A percentile compares a stretch with the other conserved stretches of the same genome.
phyloP scores from a whole-genome alignment of 1,140 invertebrate species.

The Pteromalus puparum region DNA sequence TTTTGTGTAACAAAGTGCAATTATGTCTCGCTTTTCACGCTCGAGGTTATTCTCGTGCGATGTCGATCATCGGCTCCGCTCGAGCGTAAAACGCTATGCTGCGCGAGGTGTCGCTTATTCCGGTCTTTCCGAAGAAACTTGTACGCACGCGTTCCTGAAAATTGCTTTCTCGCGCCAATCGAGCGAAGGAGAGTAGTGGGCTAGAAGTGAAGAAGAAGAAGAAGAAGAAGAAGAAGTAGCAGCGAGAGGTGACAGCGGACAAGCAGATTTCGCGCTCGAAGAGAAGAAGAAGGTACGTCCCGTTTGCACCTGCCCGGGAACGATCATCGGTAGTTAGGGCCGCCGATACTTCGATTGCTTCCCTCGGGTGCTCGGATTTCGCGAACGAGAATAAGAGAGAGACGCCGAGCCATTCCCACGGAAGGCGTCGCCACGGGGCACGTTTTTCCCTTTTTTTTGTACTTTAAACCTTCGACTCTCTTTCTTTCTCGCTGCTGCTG shows the following conservation, averaged over 20 bases:
- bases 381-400: slow-evolving; percentile 28
- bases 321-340: slow-evolving; percentile 46
- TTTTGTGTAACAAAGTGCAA: background rate
- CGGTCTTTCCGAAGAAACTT: background rate
- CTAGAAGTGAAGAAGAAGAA: background rate
- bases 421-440: slow-evolving; percentile 38
- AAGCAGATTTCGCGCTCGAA: slow-evolving; percentile 25
- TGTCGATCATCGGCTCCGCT: background rate
- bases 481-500: background rate
- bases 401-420: slow-evolving; percentile 36
- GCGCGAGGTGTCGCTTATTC: background rate
- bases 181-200: background rate
- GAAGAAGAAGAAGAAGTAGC: background rate
- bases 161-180: slow-evolving; percentile 18
- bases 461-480: background rate
- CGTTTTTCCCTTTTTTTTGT: slow-evolving; percentile 9
- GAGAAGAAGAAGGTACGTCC: slow-evolving; percentile 4
- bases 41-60: background rate
- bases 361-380: slow-evolving; percentile 45
- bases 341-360: slow-evolving; percentile 37
- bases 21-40: background rate
- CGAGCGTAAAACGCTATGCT: background rate
- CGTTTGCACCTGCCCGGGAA: slow-evolving; percentile 48
- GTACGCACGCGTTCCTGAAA: slow-evolving; percentile 18
- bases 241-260: background rate